These are phyloP conservation scores for Centropyge bicolor DNA, from an alignment of 2,797 vertebrate genomes.

Conservation along the genomic window DNA sequence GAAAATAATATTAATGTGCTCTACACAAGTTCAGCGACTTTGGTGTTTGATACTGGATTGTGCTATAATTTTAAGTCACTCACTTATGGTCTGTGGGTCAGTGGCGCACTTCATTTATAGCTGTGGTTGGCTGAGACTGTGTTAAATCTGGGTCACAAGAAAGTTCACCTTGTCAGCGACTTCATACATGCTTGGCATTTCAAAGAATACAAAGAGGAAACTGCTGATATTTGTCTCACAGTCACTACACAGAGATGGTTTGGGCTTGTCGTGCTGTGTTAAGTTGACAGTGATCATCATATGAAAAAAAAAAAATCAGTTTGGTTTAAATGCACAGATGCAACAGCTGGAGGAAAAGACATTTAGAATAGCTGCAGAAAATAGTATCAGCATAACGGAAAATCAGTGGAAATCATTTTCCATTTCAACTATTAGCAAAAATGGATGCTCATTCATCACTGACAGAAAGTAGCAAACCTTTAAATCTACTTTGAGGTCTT, in stretches of 20 bases:
- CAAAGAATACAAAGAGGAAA: too few relatives aligned
- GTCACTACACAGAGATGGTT: background rate
- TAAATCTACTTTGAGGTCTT: background rate
- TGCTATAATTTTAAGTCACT: background rate
- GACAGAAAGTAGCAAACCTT: background rate
- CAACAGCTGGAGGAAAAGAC: background rate
- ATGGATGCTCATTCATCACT: background rate
- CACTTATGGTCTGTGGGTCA: background rate
- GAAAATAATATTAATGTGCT: background rate
- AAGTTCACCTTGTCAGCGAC: background rate
- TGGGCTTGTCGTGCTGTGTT: background rate
- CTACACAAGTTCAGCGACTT: background rate
- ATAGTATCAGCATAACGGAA: background rate
- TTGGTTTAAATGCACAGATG: background rate
- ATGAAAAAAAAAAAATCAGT: background rate
- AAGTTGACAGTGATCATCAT: background rate
- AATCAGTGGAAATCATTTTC: background rate
- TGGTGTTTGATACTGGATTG: background rate
- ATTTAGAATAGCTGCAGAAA: slow-evolving; percentile 1
- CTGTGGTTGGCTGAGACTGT: background rate
- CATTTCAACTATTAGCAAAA: background rate
- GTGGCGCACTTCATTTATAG: background rate
- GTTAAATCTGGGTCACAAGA: slow-evolving; percentile 9
- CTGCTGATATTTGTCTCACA: background rate
- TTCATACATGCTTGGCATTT: background rate